Percentiles rank a stretch among this genome's conserved stretches.
Conservation (phyloP, 1,140 invertebrate species). For the Ditylenchus dipsaci region DNA sequence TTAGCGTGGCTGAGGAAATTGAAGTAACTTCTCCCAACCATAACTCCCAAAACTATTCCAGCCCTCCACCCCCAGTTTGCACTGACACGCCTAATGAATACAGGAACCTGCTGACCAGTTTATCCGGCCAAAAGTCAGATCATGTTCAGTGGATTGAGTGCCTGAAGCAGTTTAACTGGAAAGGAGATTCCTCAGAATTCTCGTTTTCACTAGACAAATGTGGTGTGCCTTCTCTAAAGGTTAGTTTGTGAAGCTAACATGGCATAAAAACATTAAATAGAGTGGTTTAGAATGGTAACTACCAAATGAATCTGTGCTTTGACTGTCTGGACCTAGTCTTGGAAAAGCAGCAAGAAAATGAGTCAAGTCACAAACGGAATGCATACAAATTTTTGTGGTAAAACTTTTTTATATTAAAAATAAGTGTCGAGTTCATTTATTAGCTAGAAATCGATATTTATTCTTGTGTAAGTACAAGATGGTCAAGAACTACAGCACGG, state of each 20-base stretch:
- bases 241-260: neutral
- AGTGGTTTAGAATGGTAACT: constrained; percentile 18
- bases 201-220: constrained; percentile 13
- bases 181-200: constrained; percentile 12
- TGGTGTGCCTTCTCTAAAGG: constrained; percentile 20
- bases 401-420: no score
- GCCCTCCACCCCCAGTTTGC: neutral
- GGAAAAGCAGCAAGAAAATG: neutral
- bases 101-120: constrained; percentile 10
- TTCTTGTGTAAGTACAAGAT: no score
- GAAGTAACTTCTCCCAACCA: neutral
- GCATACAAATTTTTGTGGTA: constrained; percentile 15
- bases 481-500: no score
- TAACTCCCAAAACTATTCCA: neutral
- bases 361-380: neutral
- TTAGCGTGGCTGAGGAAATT: neutral
- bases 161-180: constrained; percentile 20
- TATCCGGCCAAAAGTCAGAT: constrained; percentile 16
- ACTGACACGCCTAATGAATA: constrained; percentile 15
- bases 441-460: no score
- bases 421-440: no score
- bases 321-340: constrained; percentile 13
- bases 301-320: constrained; percentile 12
- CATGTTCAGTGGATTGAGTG: constrained; percentile 21
- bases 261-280: neutral